phyloP scores from a whole-genome alignment of 2,888 invertebrate genomes.

The Erpobdella octoculata region DNA sequence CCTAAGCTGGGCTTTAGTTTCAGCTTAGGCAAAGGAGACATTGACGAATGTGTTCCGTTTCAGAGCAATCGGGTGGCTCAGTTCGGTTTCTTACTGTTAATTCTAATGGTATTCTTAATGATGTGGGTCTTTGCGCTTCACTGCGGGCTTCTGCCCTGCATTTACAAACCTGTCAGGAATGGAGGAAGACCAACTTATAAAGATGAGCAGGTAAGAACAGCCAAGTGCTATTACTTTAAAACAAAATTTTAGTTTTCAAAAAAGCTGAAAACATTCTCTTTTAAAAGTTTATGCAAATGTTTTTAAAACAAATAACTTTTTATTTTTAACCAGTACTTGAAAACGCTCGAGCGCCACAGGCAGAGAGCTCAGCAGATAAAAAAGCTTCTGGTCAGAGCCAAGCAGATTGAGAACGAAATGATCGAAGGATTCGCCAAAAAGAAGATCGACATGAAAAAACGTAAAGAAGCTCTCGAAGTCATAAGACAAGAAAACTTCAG shows the following conservation, averaged over 20 bases:
- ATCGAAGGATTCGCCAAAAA: neutral
- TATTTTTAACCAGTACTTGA: too few relatives aligned
- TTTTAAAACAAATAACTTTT: too few relatives aligned
- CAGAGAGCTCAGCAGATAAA: constrained; percentile 17
- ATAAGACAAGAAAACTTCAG: too few relatives aligned
- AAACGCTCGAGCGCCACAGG: neutral
- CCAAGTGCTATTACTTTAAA: too few relatives aligned
- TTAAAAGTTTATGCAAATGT: too few relatives aligned
- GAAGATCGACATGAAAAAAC: neutral
- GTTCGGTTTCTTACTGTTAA: neutral
- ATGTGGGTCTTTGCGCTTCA: constrained; percentile 14
- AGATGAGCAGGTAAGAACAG: too few relatives aligned
- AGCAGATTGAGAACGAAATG: constrained; percentile 2
- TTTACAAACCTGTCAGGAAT: constrained; percentile 5
- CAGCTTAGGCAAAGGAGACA: neutral
- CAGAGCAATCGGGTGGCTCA: constrained; percentile 5
- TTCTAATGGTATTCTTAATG: neutral
- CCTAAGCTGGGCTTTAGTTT: constrained; percentile 2
- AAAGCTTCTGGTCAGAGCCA: constrained; percentile 1
- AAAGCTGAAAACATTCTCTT: too few relatives aligned
- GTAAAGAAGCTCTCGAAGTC: neutral
- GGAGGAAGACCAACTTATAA: neutral
- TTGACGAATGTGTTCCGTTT: constrained; percentile 13
- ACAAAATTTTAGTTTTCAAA: too few relatives aligned
- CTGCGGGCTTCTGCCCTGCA: constrained; percentile 22